Evolutionary conservation across 2,888 invertebrate species (phyloP).

Genomic region (Lacanobia oleracea): DNA sequence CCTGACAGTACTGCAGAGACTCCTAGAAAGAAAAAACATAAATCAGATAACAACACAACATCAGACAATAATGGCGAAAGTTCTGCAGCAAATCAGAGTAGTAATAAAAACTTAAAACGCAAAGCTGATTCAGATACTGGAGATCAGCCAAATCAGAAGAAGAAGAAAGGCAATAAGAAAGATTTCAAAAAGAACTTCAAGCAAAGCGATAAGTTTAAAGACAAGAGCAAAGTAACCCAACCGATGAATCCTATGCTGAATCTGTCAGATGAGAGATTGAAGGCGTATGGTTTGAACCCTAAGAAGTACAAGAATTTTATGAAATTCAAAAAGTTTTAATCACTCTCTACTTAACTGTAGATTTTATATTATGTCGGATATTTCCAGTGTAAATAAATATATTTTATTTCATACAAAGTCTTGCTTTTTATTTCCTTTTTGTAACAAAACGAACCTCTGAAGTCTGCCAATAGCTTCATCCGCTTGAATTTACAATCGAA

Average conservation of each 20-base stretch:
- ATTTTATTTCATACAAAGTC: constrained; percentile 25
- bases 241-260: constrained; percentile 79
- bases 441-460: too few relatives aligned
- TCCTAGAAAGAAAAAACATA: constrained; percentile 48
- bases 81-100: constrained; percentile 19
- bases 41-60: background rate
- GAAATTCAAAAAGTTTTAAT: constrained; percentile 91
- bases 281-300: constrained; percentile 98
- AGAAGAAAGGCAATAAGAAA: constrained; percentile 68
- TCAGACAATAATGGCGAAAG: constrained; percentile 8
- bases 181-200: constrained; percentile 71
- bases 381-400: constrained; percentile 56
- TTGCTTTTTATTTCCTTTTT: background rate
- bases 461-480: too few relatives aligned
- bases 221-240: constrained; percentile 67
- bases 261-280: constrained; percentile 95
- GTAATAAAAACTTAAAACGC: constrained; percentile 59
- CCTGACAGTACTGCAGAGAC: constrained; percentile 11
- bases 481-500: too few relatives aligned
- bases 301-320: constrained; percentile 95
- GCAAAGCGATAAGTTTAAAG: constrained; percentile 73
- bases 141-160: constrained; percentile 64
- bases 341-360: constrained; percentile 3
- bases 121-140: constrained; percentile 46
- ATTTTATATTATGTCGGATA: constrained; percentile 26